phyloP scores from a whole-genome alignment of 2,888 invertebrate species.

The Mechanitis mazaeus region DNA sequence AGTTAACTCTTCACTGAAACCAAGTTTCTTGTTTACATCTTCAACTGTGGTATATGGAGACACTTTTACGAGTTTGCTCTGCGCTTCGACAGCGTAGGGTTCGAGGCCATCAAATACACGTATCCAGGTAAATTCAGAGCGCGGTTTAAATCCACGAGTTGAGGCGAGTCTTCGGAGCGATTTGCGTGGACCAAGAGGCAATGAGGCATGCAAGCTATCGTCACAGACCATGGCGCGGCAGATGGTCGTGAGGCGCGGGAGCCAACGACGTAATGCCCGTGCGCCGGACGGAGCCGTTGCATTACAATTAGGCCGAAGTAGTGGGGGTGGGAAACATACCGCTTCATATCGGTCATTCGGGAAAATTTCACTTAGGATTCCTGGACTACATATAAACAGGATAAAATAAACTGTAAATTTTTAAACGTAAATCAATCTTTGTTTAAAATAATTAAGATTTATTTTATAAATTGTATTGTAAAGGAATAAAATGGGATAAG shows the following conservation, averaged over 20 bases:
- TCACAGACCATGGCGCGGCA: constrained; percentile 68
- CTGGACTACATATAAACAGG: constrained; percentile 7
- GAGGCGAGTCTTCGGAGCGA: constrained; percentile 71
- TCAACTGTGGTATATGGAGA: constrained; percentile 76
- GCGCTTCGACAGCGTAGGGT: constrained; percentile 68
- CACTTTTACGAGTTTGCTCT: constrained; percentile 75
- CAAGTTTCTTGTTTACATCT: constrained; percentile 69
- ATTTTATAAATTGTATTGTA: not conserved
- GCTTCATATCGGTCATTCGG: constrained; percentile 57
- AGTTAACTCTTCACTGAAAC: constrained; percentile 67
- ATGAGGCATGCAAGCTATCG: constrained; percentile 68
- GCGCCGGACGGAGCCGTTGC: constrained; percentile 56
- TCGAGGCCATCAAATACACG: constrained; percentile 78
- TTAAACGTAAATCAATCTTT: not conserved
- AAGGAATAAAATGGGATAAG: constrained; percentile 25
- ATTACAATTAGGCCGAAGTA: constrained; percentile 70
- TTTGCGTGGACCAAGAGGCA: constrained; percentile 65
- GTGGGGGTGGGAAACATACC: constrained; percentile 75
- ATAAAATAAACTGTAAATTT: not conserved
- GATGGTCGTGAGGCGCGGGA: constrained; percentile 42
- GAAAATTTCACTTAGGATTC: constrained; percentile 46
- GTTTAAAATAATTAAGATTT: not conserved
- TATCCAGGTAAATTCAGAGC: constrained; percentile 75
- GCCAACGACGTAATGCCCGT: constrained; percentile 49
- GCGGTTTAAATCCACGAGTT: constrained; percentile 67